These are phyloP conservation scores for Chironomus tepperi DNA, from an alignment of 1,140 invertebrate species.

Conservation along the genomic window DNA sequence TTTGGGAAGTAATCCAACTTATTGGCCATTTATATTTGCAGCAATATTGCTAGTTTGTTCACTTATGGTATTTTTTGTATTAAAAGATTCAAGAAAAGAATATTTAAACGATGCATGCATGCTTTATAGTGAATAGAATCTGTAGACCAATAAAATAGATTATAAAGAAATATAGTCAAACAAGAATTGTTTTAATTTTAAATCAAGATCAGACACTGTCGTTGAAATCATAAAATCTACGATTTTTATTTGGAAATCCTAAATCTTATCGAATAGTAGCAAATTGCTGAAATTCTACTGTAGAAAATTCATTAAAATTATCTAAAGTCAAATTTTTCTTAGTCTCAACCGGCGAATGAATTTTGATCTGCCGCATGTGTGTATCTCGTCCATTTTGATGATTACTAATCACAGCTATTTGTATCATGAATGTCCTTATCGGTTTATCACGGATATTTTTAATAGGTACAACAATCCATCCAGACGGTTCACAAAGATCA, in stretches of 20 bases:
- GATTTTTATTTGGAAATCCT: constrained; percentile 20
- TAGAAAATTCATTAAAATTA: constrained; percentile 67
- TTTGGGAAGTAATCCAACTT: not conserved
- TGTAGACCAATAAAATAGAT: too few relatives aligned
- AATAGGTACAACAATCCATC: constrained; percentile 90
- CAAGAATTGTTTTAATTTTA: too few relatives aligned
- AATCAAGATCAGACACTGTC: too few relatives aligned
- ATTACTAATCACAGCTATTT: constrained; percentile 94
- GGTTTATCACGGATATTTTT: constrained; percentile 82
- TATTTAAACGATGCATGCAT: too few relatives aligned
- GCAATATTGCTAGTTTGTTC: not conserved
- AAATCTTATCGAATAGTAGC: constrained; percentile 58
- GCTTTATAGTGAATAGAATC: too few relatives aligned
- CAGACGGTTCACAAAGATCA: constrained; percentile 86
- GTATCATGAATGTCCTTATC: constrained; percentile 91
- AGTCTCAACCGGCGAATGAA: constrained; percentile 84
- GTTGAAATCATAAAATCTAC: too few relatives aligned
- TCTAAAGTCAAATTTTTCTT: constrained; percentile 57
- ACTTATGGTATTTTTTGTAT: too few relatives aligned
- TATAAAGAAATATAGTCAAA: too few relatives aligned
- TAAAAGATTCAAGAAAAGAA: too few relatives aligned
- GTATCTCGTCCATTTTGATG: constrained; percentile 98
- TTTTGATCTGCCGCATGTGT: constrained; percentile 93
- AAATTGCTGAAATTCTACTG: constrained; percentile 72
- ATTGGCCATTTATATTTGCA: not conserved